Evolutionary conservation across 1,140 invertebrate species (phyloP).

Genomic region (Aradophagus sp.): DNA sequence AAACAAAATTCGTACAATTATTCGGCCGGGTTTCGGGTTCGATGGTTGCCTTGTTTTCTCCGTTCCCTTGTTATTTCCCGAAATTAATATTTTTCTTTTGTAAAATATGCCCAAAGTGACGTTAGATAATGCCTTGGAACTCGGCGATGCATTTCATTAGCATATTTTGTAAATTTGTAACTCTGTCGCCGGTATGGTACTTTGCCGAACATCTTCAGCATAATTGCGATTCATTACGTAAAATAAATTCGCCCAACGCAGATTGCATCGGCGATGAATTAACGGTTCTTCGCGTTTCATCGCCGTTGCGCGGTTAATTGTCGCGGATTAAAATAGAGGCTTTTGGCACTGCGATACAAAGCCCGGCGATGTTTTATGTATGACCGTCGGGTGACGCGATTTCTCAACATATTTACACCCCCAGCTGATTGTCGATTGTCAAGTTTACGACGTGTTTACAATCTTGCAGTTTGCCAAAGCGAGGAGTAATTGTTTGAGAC

Average conservation of each 20-base stretch:
- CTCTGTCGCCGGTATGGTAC: conserved; percentile 7
- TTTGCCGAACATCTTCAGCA: conserved; percentile 29
- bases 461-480: conserved; percentile 36
- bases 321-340: conserved; percentile 21
- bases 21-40: too few species aligned
- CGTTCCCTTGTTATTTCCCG: too few species aligned
- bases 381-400: conserved; percentile 17
- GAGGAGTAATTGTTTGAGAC: conserved; percentile 31
- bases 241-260: conserved; percentile 26
- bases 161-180: conserved; percentile 34
- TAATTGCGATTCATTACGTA: conserved; percentile 36
- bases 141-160: conserved; percentile 32
- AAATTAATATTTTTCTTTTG: too few species aligned
- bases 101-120: too few species aligned
- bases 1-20: too few species aligned
- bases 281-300: conserved; percentile 12
- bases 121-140: too few species aligned
- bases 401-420: conserved; percentile 44
- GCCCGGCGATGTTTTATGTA: conserved; percentile 39
- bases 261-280: conserved; percentile 32
- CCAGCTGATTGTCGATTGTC: conserved; percentile 44
- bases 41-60: too few species aligned
- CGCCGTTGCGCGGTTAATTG: conserved; percentile 14
- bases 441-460: conserved; percentile 44
- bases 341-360: conserved; percentile 5